Percentiles rank a stretch among this genome's conserved stretches.
These are phyloP conservation scores for Thinocorus orbignyianus DNA, from an alignment of 2,113 vertebrate species.

Conservation along the genomic window DNA sequence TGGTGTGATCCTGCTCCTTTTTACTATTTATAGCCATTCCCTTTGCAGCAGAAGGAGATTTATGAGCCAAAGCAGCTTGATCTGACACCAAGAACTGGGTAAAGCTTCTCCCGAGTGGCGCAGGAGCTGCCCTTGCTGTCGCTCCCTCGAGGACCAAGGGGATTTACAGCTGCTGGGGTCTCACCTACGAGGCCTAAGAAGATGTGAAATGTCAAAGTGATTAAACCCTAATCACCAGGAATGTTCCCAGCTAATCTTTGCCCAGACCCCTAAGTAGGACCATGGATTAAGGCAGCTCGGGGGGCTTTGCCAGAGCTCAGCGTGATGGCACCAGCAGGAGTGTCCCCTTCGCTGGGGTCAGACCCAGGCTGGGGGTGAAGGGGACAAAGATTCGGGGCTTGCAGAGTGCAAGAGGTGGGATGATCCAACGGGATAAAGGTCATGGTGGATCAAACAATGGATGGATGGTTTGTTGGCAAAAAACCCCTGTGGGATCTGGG, in stretches of 20 bases:
- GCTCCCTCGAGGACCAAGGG: neutral
- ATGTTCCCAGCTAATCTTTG: slow-evolving; percentile 8
- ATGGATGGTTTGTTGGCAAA: neutral
- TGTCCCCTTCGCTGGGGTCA: neutral
- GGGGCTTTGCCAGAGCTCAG: accelerated
- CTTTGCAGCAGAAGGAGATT: slow-evolving; percentile 7
- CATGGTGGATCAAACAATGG: neutral
- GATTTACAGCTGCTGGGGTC: neutral
- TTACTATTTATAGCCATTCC: neutral
- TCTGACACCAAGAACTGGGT: neutral
- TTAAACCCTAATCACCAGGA: neutral
- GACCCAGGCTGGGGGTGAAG: neutral
- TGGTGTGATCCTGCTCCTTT: neutral
- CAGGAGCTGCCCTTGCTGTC: neutral
- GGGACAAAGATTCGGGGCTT: neutral
- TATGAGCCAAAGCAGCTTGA: neutral
- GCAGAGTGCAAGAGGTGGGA: neutral
- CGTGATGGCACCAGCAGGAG: neutral
- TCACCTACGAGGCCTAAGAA: neutral
- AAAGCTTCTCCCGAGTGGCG: neutral
- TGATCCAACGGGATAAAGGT: neutral
- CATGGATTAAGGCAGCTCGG: neutral
- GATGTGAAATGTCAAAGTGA: slow-evolving; percentile 12
- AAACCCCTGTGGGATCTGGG: accelerated
- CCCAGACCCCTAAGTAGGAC: neutral